Conservation (phyloP, 2,888 invertebrate genomes). For the Erebia aethiops region DNA sequence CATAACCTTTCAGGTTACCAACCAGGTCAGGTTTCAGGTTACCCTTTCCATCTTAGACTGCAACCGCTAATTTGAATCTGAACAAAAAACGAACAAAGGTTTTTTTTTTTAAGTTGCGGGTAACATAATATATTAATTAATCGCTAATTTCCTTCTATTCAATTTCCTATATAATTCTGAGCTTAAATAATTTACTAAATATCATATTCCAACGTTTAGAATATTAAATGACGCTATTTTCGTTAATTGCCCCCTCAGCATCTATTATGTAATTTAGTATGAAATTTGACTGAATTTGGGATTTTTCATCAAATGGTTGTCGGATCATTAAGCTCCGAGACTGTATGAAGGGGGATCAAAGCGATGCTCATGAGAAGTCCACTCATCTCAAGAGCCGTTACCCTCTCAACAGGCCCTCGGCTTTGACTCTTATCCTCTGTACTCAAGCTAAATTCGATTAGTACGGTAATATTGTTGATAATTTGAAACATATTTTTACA, state of each 20-base stretch:
- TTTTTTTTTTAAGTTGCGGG: too few relatives aligned
- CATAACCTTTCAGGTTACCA: too few relatives aligned
- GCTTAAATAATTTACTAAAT: too few relatives aligned
- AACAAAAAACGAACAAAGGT: too few relatives aligned
- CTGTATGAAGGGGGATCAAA: constrained; percentile 70
- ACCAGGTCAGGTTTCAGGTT: too few relatives aligned
- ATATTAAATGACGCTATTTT: not conserved
- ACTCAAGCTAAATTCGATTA: constrained; percentile 56
- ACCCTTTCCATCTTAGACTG: too few relatives aligned
- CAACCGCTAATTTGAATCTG: too few relatives aligned
- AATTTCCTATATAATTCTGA: too few relatives aligned
- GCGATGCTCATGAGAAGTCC: constrained; percentile 68
- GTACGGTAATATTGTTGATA: constrained; percentile 47
- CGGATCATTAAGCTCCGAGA: constrained; percentile 64
- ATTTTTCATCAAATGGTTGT: constrained; percentile 40
- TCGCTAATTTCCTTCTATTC: too few relatives aligned
- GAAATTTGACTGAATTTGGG: constrained; percentile 20
- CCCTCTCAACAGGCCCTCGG: constrained; percentile 52
- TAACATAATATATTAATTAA: too few relatives aligned
- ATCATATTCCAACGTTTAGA: not conserved
- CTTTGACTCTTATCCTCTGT: constrained; percentile 56
- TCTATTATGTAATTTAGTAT: constrained; percentile 8
- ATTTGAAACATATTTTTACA: constrained; percentile 9
- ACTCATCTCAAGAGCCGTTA: constrained; percentile 64
- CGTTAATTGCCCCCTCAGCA: not conserved